Evolutionary conservation across 2,888 invertebrate genomes (phyloP), one percentile per base, ranked within the genome.

Genomic region (Parochlus steinenii): DNA sequence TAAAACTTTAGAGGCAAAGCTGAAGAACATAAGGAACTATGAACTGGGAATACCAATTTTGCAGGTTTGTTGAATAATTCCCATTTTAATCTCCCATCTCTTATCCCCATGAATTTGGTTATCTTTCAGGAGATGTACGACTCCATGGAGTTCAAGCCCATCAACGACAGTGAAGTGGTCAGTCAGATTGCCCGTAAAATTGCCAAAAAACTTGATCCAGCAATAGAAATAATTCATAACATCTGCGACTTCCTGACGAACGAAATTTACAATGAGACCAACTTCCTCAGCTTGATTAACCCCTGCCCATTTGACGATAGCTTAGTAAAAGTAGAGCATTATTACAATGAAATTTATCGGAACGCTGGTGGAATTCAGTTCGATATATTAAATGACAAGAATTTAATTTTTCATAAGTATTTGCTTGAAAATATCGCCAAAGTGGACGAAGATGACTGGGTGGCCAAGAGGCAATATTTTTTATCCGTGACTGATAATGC

Each of bases 1-100:
- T n/a, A 33, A 33, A 27, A 8, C 22, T 10, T 14, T 58, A 16
- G 53, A 56, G 38, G 38, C 41, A 3, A 48, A 52, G 22, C 40
- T 59, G 25, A 50, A 48, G 31, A 50, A 44, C 31, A 54, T 59
- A 30, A 48, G 56, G 19, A 57, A 58, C 45, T 45, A 51, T 4
- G 58, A 58, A 43, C 48, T 58, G 44, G 50, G 52, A 11, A 48
- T 58, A 30, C 47, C 58, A 6, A 51, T 50, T 20, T 52, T 59
- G 37, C 59, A 58, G 47, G 16, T 14, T 16, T 17, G 16, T 12
- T 16, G 6, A 29, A 14, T 16, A 16, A 16, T 29, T 29, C 16
- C 15, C 17, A 16, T 14, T 7, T 14, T 29, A 7, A 10, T 5
- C 15, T 15, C 17, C 17, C 14, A 30, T 6, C 30, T 6, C 17